phyloP scores from a whole-genome alignment of 2,113 vertebrate genomes.

The Pollachius pollachius region DNA sequence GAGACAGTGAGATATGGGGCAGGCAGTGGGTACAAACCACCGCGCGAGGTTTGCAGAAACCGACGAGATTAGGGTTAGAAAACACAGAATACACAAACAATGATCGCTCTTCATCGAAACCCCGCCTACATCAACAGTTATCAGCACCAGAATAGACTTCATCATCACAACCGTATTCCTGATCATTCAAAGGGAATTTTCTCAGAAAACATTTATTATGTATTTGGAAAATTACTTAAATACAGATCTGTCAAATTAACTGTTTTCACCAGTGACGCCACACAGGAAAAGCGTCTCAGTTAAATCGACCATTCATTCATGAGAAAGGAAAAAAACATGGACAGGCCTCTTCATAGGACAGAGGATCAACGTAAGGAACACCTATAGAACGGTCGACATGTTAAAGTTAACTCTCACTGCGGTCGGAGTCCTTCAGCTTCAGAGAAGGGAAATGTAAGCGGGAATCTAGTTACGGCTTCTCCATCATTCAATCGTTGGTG shows the following conservation, averaged over 20 bases:
- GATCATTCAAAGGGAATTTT: conserved; percentile 31
- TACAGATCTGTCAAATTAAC: conserved; percentile 8
- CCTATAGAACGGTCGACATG: background rate
- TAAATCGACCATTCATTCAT: too few species aligned
- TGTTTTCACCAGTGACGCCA: conserved; percentile 10
- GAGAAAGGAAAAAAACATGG: background rate
- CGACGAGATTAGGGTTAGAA: conserved; percentile 9
- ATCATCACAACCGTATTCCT: conserved; percentile 40
- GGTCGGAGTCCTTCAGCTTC: conserved; percentile 29
- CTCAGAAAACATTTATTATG: conserved; percentile 28
- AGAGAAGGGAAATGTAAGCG: conserved; percentile 49
- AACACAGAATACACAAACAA: conserved; percentile 1
- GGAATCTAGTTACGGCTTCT: conserved; percentile 36
- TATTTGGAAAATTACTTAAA: conserved; percentile 13
- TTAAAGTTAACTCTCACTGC: conserved; percentile 18
- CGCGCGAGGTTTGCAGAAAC: conserved; percentile 28
- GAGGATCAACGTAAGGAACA: background rate
- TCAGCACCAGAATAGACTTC: conserved; percentile 22
- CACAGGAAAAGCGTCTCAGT: too few species aligned
- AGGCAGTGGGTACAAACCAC: conserved; percentile 30
- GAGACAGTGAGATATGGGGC: conserved; percentile 31
- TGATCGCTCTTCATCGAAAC: conserved; percentile 40
- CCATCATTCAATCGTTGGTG: conserved; percentile 7
- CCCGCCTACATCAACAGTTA: conserved; percentile 4
- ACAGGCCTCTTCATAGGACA: conserved; percentile 20